Base-by-base conservation (phyloP, 1,140 invertebrate species). In the Goniozus legneri region DNA sequence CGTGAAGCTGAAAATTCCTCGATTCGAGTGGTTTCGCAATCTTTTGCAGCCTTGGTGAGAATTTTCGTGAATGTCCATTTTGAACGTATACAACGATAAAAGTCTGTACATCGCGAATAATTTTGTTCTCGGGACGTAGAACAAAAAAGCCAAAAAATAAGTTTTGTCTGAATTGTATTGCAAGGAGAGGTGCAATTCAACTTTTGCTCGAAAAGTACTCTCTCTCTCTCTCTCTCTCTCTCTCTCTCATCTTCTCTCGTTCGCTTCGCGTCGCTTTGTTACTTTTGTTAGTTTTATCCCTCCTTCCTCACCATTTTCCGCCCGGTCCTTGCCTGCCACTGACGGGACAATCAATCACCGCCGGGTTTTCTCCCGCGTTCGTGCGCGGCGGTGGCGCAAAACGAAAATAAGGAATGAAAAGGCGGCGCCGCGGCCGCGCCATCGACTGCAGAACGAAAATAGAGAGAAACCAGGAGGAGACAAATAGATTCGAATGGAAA, bases 281-380 rank as follows among this genome's bases (percentile, higher is more conserved):
- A 68, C 65, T 68, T 67, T 62, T 65, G 59, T 59, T 62, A 51
- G 56, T 37, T 55, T 19, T 35, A 13, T 21, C 32, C 33, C 19
- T 4, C 36, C 39, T 24, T 14, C 22, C 16, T 34, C 8, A 27
- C 24, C 24, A 6, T 27, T 10, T 27, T 10, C 10, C 24, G 10
- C 24, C 24, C 24, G 4, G 4, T 27, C 24, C 24, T 27, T 52
- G 58, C 54, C 64, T 69, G 67, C 60, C 50, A 36, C 24, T 68
- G 67, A 68, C 68, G 60, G 68, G 55, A 64, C 64, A 69, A 69
- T 71, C 68, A 69, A 71, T 71, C 68, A 69, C 53, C 40, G 56
- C 44, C 46, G 50, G 37, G 13, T 20, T n/a, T 27, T 4, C 24
- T 10, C 24, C 24, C 24, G 24, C n/a, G n/a, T 27, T 10, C 24